Evolutionary conservation across 2,888 invertebrate species (phyloP).

Genomic region (Chrysopilus asiliformis): DNA sequence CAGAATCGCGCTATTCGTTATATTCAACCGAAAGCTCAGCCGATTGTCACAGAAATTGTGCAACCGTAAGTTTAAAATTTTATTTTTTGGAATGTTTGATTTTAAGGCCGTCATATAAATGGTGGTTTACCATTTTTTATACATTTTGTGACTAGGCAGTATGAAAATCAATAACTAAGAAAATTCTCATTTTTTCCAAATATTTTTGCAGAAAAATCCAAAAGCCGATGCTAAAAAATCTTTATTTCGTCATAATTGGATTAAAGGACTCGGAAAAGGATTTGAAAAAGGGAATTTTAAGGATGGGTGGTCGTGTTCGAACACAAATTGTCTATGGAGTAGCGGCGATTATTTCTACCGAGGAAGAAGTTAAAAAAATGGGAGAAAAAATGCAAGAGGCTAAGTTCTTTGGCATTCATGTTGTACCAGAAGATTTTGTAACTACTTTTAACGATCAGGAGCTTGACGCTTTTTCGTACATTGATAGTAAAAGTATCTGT

Average conservation of each 20-base stretch:
- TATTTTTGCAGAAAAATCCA: no score
- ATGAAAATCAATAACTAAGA: no score
- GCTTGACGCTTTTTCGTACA: constrained; percentile 42
- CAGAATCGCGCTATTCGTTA: no score
- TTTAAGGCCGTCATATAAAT: no score
- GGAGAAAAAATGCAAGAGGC: constrained; percentile 50
- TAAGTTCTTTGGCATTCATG: constrained; percentile 56
- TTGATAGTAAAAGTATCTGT: not conserved
- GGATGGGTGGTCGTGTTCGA: constrained; percentile 62
- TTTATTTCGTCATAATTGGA: constrained; percentile 61
- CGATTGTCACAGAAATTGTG: no score
- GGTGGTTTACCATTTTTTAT: no score
- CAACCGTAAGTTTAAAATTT: no score
- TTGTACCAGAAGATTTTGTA: constrained; percentile 65
- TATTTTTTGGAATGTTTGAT: no score
- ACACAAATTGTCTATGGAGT: constrained; percentile 48
- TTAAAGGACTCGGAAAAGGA: constrained; percentile 43
- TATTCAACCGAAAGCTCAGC: no score
- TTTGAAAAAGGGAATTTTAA: constrained; percentile 52
- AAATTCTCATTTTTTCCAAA: no score
- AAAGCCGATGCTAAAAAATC: constrained; percentile 56
- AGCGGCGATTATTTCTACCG: constrained; percentile 63
- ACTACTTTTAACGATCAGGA: constrained; percentile 50
- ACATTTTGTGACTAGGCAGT: no score
- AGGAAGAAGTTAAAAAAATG: constrained; percentile 54